Conservation (phyloP, 2,888 invertebrate genomes). For the Abrostola tripartita region DNA sequence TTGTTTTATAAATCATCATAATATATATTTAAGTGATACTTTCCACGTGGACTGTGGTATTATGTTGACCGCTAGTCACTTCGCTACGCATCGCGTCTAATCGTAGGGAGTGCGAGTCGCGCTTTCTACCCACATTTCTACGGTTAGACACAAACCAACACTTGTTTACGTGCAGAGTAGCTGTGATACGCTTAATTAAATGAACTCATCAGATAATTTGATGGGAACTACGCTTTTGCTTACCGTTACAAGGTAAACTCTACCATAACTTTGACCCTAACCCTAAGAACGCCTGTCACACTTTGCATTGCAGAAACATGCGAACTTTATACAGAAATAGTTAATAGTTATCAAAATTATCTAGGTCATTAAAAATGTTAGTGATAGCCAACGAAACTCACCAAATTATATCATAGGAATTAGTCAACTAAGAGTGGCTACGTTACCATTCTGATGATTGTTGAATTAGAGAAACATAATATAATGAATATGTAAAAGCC, state of each 20-base stretch:
- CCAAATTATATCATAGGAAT: no score
- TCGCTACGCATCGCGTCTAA: constrained; percentile 53
- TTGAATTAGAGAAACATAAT: no score
- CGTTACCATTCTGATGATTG: no score
- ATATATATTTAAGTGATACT: constrained; percentile 12
- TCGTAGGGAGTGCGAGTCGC: constrained; percentile 64
- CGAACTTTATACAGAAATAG: no score
- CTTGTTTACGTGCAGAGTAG: constrained; percentile 49
- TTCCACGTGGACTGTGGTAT: constrained; percentile 22
- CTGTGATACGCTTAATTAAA: constrained; percentile 55
- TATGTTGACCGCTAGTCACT: constrained; percentile 45
- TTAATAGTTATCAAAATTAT: no score
- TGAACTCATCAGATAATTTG: constrained; percentile 51
- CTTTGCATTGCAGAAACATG: no score
- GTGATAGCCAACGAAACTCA: no score
- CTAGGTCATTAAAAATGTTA: no score
- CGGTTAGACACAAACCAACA: constrained; percentile 62
- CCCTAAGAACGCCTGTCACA: no score
- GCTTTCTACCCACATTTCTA: constrained; percentile 73
- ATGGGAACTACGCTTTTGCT: constrained; percentile 28
- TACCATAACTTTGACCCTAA: not conserved
- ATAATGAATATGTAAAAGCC: no score
- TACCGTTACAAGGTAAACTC: constrained; percentile 32
- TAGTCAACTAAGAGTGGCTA: no score
- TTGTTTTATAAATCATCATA: not conserved